Evolutionary conservation across 64 coral and sea anemone species (phyloP), one percentile per base, ranked within the genome.

Genomic region (Anthopleura sola): DNA sequence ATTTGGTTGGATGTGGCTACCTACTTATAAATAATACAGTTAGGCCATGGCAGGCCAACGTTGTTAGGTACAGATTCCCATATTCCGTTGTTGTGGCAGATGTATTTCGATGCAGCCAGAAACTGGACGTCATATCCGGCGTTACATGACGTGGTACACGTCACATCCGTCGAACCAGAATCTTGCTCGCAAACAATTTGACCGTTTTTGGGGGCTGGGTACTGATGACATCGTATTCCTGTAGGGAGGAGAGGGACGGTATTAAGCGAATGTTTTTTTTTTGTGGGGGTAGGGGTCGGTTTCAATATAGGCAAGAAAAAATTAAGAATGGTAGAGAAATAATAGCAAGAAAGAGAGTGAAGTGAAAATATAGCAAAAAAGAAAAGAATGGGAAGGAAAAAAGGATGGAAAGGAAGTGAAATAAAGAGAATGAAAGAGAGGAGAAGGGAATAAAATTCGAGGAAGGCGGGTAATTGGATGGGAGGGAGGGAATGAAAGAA

Each of bases 171-270:
- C 8, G 64, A 80, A 12, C 38, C 37, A 1, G 66, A 62, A n/a
- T 87, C 87, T 33, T 89, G 49, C n/a, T 56, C 32, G 77, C 95
- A 97, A 2, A 71, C 20, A 37, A 97, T 32, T 13, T 60, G 7
- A 26, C 91, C 95, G 71, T 97, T 84, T 19, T 40, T 71, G 21
- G 95, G 95, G 38, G 91, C 38, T 62, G 85, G 15, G 14, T 78
- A 40, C 23, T 90, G 78, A 36, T 90, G 48, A 21, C 95, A 97
- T 66, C 88, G 86, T 60, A 97, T 49, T 20, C 36, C 95, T 97
- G 80, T 28, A 26, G 68, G 66, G 66, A 71, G 28, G 66, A 71
- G 1, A 32, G 11, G 11, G 31, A 16, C 8, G 8, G 21, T 44
- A n/a, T 26, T 6, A 62, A 62, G n/a, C 58, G n/a, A n/a, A n/a